Percentiles rank a stretch among this genome's conserved stretches.
These are phyloP conservation scores for Halcyon leucocephala DNA, from an alignment of 2,797 vertebrate genomes.

Conservation along the genomic window DNA sequence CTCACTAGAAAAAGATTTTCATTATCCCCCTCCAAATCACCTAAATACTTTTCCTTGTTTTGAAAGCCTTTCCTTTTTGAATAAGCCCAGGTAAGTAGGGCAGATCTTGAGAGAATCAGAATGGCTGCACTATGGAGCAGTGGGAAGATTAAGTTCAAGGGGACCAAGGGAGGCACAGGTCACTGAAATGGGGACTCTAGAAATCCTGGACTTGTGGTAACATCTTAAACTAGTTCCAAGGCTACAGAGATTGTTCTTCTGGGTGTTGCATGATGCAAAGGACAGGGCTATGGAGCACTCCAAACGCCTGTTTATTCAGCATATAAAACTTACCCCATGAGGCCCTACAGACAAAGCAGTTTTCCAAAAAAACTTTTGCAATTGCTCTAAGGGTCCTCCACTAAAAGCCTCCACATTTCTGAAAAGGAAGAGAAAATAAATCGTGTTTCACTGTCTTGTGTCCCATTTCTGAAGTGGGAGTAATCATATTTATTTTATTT, in stretches of 20 bases:
- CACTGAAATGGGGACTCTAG: background rate
- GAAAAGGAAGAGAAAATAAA: background rate
- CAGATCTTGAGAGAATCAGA: background rate
- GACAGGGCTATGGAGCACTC: background rate
- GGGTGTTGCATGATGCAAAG: background rate
- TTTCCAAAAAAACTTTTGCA: background rate
- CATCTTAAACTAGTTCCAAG: background rate
- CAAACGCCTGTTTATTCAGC: background rate
- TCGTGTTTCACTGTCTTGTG: rapidly evolving
- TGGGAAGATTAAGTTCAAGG: background rate
- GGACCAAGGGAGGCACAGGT: background rate
- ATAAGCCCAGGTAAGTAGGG: background rate
- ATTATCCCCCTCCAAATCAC: background rate
- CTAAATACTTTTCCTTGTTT: background rate
- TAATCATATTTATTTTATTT: background rate
- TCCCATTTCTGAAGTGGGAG: background rate
- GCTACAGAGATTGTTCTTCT: background rate
- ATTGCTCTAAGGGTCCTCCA: background rate
- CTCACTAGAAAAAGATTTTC: background rate
- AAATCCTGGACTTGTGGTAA: background rate
- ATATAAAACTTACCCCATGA: background rate
- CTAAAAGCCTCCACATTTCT: background rate
- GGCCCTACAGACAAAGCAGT: background rate
- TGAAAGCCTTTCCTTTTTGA: background rate
- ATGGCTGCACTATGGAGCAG: background rate